Evolutionary conservation across 2,888 invertebrate species (phyloP), one percentile per base, ranked within the genome.

Genomic region (Minunthozetes semirufus): DNA sequence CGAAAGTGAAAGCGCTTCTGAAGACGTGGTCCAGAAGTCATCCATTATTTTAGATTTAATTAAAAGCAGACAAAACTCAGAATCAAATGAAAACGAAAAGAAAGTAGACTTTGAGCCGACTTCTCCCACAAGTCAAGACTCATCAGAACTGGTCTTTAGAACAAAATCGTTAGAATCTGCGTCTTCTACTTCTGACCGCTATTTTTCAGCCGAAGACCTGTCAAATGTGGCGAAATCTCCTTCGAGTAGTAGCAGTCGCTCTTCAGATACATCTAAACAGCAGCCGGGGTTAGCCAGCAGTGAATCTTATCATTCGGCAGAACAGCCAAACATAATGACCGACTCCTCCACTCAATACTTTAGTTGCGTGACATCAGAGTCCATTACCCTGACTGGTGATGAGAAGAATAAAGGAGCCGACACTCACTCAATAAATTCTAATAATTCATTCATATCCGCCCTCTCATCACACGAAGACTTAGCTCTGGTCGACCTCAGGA

Each of bases 401-500:
- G 74, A 74, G 8, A 76, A 76, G 53, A 74, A 71, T n/a, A 76
- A 76, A 61, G 75, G 76, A 53, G 75, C 75, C 19, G 80, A 80
- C 70, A 78, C 80, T 8, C 78, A 79, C 33, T 81, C 80, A n/a
- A 74, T 81, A 15, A 27, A 38, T 4, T 82, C 82, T 9, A 80
- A 76, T 76, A 81, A 77, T 71, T 85, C 82, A 73, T 85, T 82
- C 80, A 92, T 90, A 79, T 94, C 94, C 0, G 94, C 94, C 3
- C 89, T 93, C 78, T 94, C 93, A 0, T 94, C 93, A 15, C 94
- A 94, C 82, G 94, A 94, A 84, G 94, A 94, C 81, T 89, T 93
- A 83, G 93, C 93, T 0, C 84, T 94, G 74, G 93, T 97, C 0
- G 94, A 96, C 84, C 86, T 97, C 19, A 94, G 95, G 81, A 92